Conservation (phyloP, 2,888 invertebrate species). For the Aelia acuminata region DNA sequence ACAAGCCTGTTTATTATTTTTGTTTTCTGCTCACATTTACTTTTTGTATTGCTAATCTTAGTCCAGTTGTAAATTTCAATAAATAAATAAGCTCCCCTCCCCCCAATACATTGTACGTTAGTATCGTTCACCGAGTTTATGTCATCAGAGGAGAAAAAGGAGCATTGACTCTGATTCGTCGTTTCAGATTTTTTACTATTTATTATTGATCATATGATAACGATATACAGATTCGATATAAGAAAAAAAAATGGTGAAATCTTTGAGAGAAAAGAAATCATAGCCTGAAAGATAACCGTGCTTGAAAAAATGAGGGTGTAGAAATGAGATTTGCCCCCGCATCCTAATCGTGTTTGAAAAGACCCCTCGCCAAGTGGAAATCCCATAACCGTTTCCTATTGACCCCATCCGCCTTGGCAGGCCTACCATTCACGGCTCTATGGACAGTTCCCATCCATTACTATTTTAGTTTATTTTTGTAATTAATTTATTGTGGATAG, state of each 20-base stretch:
- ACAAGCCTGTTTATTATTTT: too few relatives aligned
- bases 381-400: slow-evolving; percentile 5
- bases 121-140: too few relatives aligned
- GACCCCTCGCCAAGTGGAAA: slow-evolving; percentile 9
- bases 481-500: too few relatives aligned
- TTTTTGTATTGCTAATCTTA: too few relatives aligned
- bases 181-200: too few relatives aligned
- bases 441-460: background rate
- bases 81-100: too few relatives aligned
- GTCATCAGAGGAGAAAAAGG: too few relatives aligned
- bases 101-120: too few relatives aligned
- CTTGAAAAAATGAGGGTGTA: slow-evolving; percentile 3
- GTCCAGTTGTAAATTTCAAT: too few relatives aligned
- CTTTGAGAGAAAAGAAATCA: background rate
- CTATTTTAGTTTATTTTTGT: too few relatives aligned
- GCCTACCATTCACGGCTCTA: background rate
- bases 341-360: background rate
- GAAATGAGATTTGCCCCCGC: background rate
- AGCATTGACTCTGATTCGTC: too few relatives aligned
- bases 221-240: background rate
- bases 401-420: background rate
- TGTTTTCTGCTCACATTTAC: too few relatives aligned
- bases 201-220: background rate
- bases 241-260: background rate
- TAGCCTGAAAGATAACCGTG: background rate